Conservation (phyloP, 2,888 invertebrate species). For the Luffia ferchaultella region DNA sequence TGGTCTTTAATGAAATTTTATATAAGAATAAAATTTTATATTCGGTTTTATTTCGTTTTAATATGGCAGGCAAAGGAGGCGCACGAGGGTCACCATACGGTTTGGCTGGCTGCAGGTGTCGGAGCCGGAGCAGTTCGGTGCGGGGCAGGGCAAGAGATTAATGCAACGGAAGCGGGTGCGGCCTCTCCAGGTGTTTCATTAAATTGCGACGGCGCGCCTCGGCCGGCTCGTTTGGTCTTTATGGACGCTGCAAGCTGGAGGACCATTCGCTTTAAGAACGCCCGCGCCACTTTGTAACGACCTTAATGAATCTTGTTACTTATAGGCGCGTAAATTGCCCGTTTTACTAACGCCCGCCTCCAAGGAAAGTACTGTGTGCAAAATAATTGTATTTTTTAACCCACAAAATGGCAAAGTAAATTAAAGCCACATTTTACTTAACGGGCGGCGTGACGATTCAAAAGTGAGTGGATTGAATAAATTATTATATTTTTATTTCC, state of each 20-base stretch:
- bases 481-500: too few relatives aligned
- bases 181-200: slow-evolving; percentile 65
- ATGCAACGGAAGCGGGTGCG: slow-evolving; percentile 57
- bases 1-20: too few relatives aligned
- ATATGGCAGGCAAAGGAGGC: too few relatives aligned
- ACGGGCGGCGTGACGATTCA: too few relatives aligned
- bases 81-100: too few relatives aligned
- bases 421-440: too few relatives aligned
- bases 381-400: neutral
- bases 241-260: slow-evolving; percentile 61
- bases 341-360: slow-evolving; percentile 39
- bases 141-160: slow-evolving; percentile 38
- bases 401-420: neutral
- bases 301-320: slow-evolving; percentile 66
- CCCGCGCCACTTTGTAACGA: slow-evolving; percentile 62
- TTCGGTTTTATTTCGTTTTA: too few relatives aligned
- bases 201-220: slow-evolving; percentile 54
- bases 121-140: slow-evolving; percentile 5
- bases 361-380: neutral
- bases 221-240: slow-evolving; percentile 55
- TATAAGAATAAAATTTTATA: too few relatives aligned
- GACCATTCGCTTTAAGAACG: slow-evolving; percentile 65
- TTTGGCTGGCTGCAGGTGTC: neutral
- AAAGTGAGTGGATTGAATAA: too few relatives aligned
- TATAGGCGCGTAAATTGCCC: slow-evolving; percentile 63